Conservation (phyloP, 2,797 vertebrate genomes). For the Uromys caudimaculatus region DNA sequence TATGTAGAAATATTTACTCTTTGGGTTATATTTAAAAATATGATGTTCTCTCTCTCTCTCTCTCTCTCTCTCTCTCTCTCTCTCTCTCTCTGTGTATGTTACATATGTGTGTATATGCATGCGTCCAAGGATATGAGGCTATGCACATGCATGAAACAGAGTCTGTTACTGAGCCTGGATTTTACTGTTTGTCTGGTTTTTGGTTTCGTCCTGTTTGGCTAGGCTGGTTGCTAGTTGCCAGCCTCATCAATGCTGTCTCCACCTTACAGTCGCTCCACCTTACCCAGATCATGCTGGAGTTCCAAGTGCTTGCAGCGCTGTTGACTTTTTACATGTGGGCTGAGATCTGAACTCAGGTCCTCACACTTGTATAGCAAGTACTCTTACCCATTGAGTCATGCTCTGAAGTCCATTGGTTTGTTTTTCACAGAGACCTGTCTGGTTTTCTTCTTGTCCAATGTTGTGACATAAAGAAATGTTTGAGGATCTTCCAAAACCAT, state of each 20-base stretch:
- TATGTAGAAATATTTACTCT: not conserved
- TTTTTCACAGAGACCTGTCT: not conserved
- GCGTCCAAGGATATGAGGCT: not conserved
- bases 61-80: too few species aligned
- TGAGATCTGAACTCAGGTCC: not conserved
- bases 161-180: not conserved
- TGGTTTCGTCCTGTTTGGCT: not conserved
- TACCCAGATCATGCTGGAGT: not conserved
- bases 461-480: not conserved
- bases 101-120: not conserved
- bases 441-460: not conserved
- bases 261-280: not conserved
- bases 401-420: not conserved
- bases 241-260: not conserved
- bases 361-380: not conserved
- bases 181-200: not conserved
- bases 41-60: too few species aligned
- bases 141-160: not conserved
- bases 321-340: not conserved
- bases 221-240: not conserved
- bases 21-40: not conserved
- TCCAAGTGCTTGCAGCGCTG: not conserved
- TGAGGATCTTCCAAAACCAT: not conserved
- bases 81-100: not conserved
- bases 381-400: not conserved